Evolutionary conservation across 2,888 invertebrate species (phyloP).

Genomic region (Syritta pipiens): DNA sequence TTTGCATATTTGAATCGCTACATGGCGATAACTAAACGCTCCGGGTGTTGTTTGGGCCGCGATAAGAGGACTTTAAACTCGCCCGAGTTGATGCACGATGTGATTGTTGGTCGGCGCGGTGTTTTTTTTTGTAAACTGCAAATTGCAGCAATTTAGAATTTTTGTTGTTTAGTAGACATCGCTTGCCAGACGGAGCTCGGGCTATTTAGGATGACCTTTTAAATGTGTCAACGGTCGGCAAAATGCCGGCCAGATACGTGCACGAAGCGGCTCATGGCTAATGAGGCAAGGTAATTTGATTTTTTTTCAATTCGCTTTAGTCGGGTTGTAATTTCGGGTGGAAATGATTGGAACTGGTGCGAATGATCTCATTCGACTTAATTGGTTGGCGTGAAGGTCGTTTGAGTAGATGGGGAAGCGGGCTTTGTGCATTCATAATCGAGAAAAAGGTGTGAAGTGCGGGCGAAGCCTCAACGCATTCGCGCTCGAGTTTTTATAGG

Average conservation of each 20-base stretch:
- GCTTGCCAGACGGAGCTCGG: conserved; percentile 20
- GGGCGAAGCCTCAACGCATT: too few relatives aligned
- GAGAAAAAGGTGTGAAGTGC: not conserved
- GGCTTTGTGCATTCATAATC: not conserved
- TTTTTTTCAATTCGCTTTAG: conserved; percentile 16
- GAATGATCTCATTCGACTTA: conserved; percentile 11
- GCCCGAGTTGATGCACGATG: not conserved
- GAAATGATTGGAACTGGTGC: not conserved
- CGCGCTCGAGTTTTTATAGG: too few relatives aligned
- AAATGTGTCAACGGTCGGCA: conserved; percentile 28
- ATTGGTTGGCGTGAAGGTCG: not conserved
- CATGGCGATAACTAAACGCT: conserved; percentile 1
- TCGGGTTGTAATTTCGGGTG: conserved; percentile 12
- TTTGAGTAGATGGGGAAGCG: not conserved
- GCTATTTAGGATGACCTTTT: conserved; percentile 32
- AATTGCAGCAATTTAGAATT: conserved; percentile 32
- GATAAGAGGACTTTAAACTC: conserved; percentile 48
- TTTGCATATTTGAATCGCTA: conserved; percentile 34
- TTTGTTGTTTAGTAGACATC: too few relatives aligned
- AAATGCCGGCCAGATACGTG: not conserved
- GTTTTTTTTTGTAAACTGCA: too few relatives aligned
- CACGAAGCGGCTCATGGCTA: not conserved
- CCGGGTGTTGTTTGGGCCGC: conserved; percentile 1
- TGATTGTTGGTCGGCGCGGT: not conserved
- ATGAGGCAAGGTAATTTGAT: conserved; percentile 27